phyloP scores from a whole-genome alignment of 53 echinoderm and acorn worm species.

The Actinopyga echinites region DNA sequence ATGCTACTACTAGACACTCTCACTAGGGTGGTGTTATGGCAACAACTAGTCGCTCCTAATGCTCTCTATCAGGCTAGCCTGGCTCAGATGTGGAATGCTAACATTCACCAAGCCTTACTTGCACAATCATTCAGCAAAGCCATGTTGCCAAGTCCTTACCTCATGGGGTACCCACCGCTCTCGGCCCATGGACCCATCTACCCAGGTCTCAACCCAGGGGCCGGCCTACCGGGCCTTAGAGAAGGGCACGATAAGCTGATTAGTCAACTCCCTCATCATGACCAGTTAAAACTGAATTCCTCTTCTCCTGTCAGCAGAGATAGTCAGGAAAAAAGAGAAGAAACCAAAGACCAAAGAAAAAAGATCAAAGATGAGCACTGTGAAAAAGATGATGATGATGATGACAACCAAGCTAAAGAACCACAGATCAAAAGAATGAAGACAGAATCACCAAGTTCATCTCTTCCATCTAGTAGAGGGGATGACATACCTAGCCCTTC shows the following conservation, averaged over 20 bases:
- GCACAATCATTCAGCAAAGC: slow-evolving; percentile 65
- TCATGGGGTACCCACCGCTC: slow-evolving; percentile 76
- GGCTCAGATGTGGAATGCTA: slow-evolving; percentile 91
- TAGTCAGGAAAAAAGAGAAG: too few species aligned
- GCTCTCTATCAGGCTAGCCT: slow-evolving; percentile 82
- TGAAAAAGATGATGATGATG: background rate
- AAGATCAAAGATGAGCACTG: too few species aligned
- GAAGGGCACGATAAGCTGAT: slow-evolving; percentile 10
- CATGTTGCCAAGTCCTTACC: slow-evolving; percentile 72
- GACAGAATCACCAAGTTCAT: background rate
- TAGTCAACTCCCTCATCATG: slow-evolving; percentile 35
- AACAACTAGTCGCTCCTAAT: too few species aligned
- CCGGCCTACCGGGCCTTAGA: background rate
- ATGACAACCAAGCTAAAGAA: background rate
- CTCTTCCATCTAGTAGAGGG: background rate
- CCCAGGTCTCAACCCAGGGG: slow-evolving; percentile 5
- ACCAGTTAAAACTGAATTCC: background rate
- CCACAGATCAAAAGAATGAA: slow-evolving; percentile 6
- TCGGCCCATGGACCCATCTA: slow-evolving; percentile 68
- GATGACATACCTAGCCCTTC: background rate
- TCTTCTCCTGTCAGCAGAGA: background rate
- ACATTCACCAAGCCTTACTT: slow-evolving; percentile 89
- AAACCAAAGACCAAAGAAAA: too few species aligned
- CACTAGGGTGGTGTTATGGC: slow-evolving; percentile 45
- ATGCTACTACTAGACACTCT: slow-evolving; percentile 57